Evolutionary conservation across 1,140 invertebrate genomes (phyloP), one percentile per base, ranked within the genome.

Genomic region (Nautilus pompilius): DNA sequence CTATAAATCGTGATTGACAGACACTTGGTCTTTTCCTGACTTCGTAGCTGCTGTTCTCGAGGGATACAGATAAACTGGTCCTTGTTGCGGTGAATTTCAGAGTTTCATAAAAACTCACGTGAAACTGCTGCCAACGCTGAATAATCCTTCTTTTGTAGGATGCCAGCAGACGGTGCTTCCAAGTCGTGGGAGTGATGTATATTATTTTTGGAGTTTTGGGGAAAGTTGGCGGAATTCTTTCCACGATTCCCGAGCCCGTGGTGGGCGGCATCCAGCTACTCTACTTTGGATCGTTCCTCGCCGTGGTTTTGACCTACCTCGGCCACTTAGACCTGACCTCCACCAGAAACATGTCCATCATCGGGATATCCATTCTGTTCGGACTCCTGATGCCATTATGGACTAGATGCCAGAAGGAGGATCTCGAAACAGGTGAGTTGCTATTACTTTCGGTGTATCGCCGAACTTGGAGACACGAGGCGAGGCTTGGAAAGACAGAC

Each of bases 181-280:
- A 93, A 66, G 90, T 87, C 84, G 90, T 90, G 0, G 90, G 90
- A 3, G 68, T 86, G 0, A 80, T 93, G 8, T 92, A 93, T 90
- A 83, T 94, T 2, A 80, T 92, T 5, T 87, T 93, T 51, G 89
- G 90, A 51, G 92, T 93, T 82, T 24, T 70, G 13, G 63, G 60
- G 8, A 74, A 76, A 49, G 88, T 93, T 69, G 90, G 91, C 24
- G 91, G 91, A 0, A 82, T 92, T 3, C 93, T 94, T 74, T 90
- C 93, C 54, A 90, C 92, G 56, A 93, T 94, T 62, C 92, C 92
- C 8, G 89, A 91, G 73, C 91, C 92, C 0, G 88, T 94, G 28
- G 87, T 94, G 2, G 92, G 91, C 0, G 92, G 92, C 6, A 87
- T 93, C 60, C 93, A 93, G 80, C 91, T 91, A 69, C 87, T 93